Percentiles rank a stretch among this genome's conserved stretches.
These are phyloP conservation scores for Pemphredon lugubris DNA, from an alignment of 2,888 invertebrate genomes.

Conservation along the genomic window DNA sequence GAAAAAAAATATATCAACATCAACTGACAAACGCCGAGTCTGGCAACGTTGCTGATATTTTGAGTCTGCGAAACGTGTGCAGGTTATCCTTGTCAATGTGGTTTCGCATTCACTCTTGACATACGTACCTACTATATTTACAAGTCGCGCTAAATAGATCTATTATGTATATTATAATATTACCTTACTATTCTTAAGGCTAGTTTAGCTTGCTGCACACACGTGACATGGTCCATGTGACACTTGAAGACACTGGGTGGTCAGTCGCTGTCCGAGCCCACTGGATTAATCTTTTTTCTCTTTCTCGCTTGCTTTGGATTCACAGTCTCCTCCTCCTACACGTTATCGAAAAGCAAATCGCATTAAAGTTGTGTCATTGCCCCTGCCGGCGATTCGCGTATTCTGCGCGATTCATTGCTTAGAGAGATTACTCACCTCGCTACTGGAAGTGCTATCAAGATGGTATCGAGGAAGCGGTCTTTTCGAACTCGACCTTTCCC, in stretches of 20 bases:
- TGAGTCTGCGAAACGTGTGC: slow-evolving; percentile 52
- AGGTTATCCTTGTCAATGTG: slow-evolving; percentile 46
- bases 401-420: no score
- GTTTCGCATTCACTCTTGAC: slow-evolving; percentile 58
- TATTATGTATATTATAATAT: slow-evolving; percentile 73
- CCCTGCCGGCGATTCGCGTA: no score
- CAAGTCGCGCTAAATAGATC: slow-evolving; percentile 66
- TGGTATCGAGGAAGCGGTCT: slow-evolving; percentile 73
- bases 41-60: slow-evolving; percentile 59
- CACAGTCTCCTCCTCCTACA: slow-evolving; percentile 93
- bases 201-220: slow-evolving; percentile 78
- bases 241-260: slow-evolving; percentile 81
- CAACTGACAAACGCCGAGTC: slow-evolving; percentile 47
- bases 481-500: slow-evolving; percentile 75
- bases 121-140: slow-evolving; percentile 67
- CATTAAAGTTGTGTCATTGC: no score
- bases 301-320: slow-evolving; percentile 95
- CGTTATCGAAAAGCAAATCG: slow-evolving; percentile 70
- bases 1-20: slow-evolving; percentile 48
- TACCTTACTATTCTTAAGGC: slow-evolving; percentile 79
- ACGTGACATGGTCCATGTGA: slow-evolving; percentile 78
- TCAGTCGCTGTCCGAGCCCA: slow-evolving; percentile 96
- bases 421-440: slow-evolving; percentile 86
- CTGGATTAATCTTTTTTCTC: slow-evolving; percentile 88
- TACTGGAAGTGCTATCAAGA: slow-evolving; percentile 80